Evolutionary conservation across 2,113 vertebrate species (phyloP), one percentile per base, ranked within the genome.

Genomic region (Cryptomyrus ogoouensis): DNA sequence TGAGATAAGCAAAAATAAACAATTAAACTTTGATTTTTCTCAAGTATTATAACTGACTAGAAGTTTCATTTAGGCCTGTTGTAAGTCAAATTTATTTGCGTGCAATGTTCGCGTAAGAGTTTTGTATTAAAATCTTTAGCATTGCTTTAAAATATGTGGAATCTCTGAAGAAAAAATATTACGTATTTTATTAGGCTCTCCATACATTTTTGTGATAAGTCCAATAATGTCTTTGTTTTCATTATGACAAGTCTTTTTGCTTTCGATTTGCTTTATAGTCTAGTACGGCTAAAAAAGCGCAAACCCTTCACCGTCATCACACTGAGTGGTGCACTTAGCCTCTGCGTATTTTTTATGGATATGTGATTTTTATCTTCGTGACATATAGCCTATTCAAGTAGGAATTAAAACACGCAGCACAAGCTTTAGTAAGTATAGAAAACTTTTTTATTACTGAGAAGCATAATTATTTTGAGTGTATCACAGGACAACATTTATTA

Each of bases 291-390:
- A 89, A 87, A 77, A 77, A 91, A 35, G 84, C 88, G 35, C 39
- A 89, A 42, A 58, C 39, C 83, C 92, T 42, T 49, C 92, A 77
- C 80, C 88, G 92, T 95, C 94, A 95, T 95, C 94, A 93, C 90
- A 91, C 56, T 94, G 94, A 95, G 94, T 95, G 94, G 92, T 12
- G 83, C 89, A 91, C 92, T 46, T 10, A 44, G 87, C 80, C 77
- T 86, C 87, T 10, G 52, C n/a, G 8, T 91, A 91, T 94, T 95
- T 94, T 95, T 95, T 95, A 95, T 95, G 93, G 93, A 95, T 94
- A 94, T 94, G 93, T 88, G 92, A 92, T 93, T 92, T 93, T 93
- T 93, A 92, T 94, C 93, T 93, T 92, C 92, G 92, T 96, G 93
- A 95, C 95, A 95, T 95, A 95, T 94, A 56, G 19, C 53, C 53